Evolutionary conservation across 2,113 vertebrate genomes (phyloP), one percentile per base, ranked within the genome.

Genomic region (Amazona vittata): DNA sequence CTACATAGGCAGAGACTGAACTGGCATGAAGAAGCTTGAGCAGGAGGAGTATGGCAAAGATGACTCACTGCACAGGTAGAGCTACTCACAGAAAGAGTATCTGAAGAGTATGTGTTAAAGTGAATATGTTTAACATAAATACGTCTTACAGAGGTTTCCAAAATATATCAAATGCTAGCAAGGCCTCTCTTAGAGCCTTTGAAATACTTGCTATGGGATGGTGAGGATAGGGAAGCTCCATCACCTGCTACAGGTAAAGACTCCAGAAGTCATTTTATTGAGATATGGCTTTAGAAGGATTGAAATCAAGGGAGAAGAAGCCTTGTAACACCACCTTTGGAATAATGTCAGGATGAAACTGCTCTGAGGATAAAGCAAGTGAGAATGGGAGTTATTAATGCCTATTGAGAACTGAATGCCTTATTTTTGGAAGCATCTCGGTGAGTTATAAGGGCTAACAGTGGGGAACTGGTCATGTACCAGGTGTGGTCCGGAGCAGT

Each of bases 111-210:
- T 14, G 13, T 74, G 55, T 52, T 87, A 24, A 89, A 84, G 69
- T 33, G 19, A 68, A 1, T 10, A 6, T 47, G 4, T 75, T 70
- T 50, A 67, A 50, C 7, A 31, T 49, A 43, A 74, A 35, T 6
- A 24, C 0, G 10, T 59, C 1, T 3, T 29, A 15, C 1, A 50
- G 8, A 75, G 4, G 25, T 37, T 93, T 87, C 39, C 19, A 33
- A 22, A 71, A 59, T 35, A 3, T 0, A 1, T 63, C 10, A 22
- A 12, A 6, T 7, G 0, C 25, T 83, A 9, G 4, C 21, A 19
- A 33, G 47, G 28, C 1, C 11, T 60, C 11, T 62, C 1, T 39
- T 75, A 3, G 0, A 33, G 10, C 28, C 4, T 74, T 86, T 6
- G 8, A 50, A 73, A 10, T 1, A 25, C 4, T 73, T 77, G 39